Evolutionary conservation across 2,113 vertebrate genomes (phyloP).

Genomic region (Romanogobio albipinnatus): DNA sequence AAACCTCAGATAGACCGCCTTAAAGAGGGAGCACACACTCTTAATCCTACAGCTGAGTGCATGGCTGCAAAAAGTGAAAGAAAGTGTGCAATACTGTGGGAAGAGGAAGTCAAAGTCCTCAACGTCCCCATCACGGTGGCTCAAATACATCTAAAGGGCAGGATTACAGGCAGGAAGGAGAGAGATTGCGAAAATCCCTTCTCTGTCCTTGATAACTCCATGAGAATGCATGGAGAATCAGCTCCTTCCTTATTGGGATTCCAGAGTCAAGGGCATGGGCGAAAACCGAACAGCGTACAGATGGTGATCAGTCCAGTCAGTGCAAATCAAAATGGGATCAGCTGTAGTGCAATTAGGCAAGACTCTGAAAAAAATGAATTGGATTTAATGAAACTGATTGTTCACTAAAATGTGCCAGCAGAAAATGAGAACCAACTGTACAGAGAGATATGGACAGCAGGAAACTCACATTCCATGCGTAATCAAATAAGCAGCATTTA

Average conservation of each 20-base stretch:
- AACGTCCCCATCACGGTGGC: slow-evolving; percentile 30
- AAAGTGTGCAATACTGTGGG: slow-evolving; percentile 4
- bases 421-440: background rate
- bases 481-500: background rate
- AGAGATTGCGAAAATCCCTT: slow-evolving; percentile 54
- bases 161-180: slow-evolving; percentile 58
- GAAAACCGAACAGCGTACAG: background rate
- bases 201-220: slow-evolving; percentile 32
- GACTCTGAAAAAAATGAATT: background rate
- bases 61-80: background rate
- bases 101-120: background rate
- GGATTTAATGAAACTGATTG: background rate
- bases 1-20: background rate
- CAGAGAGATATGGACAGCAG: slow-evolving; percentile 5
- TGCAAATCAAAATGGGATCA: background rate
- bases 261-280: background rate
- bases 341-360: slow-evolving; percentile 7
- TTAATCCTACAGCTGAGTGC: slow-evolving; percentile 11
- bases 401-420: background rate
- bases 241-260: background rate
- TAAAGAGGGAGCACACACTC: background rate
- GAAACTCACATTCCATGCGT: background rate
- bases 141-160: slow-evolving; percentile 62
- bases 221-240: background rate
- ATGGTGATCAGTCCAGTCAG: slow-evolving; percentile 4